A percentile compares a stretch with the other conserved stretches of the same genome.
Evolutionary conservation across 2,797 vertebrate species (phyloP).

Genomic region (Momotus momota): DNA sequence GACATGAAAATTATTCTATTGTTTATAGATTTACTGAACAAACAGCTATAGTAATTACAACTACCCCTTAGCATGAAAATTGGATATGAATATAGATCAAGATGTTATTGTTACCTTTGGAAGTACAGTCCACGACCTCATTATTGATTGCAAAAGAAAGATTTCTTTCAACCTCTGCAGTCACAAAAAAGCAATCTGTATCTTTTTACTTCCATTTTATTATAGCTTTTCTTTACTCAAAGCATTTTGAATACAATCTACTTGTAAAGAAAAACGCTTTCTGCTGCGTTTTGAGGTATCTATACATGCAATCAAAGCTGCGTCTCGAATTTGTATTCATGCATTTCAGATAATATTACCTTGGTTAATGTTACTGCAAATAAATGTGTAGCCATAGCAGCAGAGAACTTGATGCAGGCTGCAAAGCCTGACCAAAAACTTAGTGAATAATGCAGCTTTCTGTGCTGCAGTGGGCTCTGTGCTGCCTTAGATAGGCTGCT

Average conservation of each 20-base stretch:
- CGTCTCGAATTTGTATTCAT: not conserved
- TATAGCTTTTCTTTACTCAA: not conserved
- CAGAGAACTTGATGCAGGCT: slow-evolving; percentile 24
- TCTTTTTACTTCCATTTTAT: not conserved
- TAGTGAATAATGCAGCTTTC: slow-evolving; percentile 39
- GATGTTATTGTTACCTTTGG: not conserved
- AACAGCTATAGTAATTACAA: not conserved
- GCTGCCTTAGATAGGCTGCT: not conserved
- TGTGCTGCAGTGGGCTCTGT: not conserved
- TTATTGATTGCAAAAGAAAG: not conserved
- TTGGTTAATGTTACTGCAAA: slow-evolving; percentile 32
- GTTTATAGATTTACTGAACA: not conserved
- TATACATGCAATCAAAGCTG: not conserved
- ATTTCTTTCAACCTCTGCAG: slow-evolving; percentile 1
- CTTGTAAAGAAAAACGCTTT: not conserved
- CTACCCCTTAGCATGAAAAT: not conserved
- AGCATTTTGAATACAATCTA: not conserved
- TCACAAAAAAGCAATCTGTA: not conserved
- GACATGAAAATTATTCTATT: not conserved
- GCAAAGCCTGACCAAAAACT: slow-evolving; percentile 28
- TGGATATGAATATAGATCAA: not conserved
- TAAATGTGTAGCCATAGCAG: slow-evolving; percentile 32
- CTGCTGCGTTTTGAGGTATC: not conserved
- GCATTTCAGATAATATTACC: slow-evolving; percentile 10
- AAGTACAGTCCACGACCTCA: not conserved